Percentiles rank a stretch among this genome's conserved stretches.
phyloP scores from a whole-genome alignment of 2,888 invertebrate species.

The Eupithecia centaureata region DNA sequence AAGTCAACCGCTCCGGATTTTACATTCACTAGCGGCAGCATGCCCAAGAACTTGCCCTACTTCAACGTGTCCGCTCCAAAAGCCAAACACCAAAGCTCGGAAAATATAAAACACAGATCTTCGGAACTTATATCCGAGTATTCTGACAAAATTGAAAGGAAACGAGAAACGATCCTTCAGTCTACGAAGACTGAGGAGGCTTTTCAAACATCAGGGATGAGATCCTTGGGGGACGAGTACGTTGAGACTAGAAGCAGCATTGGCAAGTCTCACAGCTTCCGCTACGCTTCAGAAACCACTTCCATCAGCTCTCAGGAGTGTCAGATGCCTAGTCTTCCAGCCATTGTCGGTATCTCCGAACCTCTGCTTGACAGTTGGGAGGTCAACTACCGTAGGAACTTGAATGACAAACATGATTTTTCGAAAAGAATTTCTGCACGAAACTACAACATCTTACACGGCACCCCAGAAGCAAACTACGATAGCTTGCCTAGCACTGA shows the following conservation, averaged over 20 bases:
- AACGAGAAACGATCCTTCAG: constrained; percentile 63
- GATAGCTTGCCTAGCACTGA: constrained; percentile 79
- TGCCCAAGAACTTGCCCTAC: constrained; percentile 76
- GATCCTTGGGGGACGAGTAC: constrained; percentile 77
- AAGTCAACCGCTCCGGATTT: constrained; percentile 68
- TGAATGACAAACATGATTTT: constrained; percentile 72
- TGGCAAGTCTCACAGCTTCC: constrained; percentile 89
- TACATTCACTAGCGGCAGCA: constrained; percentile 72
- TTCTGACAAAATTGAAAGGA: constrained; percentile 65
- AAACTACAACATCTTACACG: constrained; percentile 69
- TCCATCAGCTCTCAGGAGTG: constrained; percentile 79
- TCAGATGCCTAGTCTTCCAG: constrained; percentile 81
- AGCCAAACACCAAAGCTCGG: constrained; percentile 73
- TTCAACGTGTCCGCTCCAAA: constrained; percentile 76
- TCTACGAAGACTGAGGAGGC: constrained; percentile 69
- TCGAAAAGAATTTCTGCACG: constrained; percentile 73
- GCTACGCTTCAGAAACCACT: constrained; percentile 82
- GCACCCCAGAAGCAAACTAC: constrained; percentile 68
- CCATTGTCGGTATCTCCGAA: constrained; percentile 80
- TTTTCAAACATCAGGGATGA: constrained; percentile 65
- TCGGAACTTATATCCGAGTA: constrained; percentile 70
- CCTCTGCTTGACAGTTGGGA: constrained; percentile 81
- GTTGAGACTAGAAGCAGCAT: constrained; percentile 83
- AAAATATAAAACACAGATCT: constrained; percentile 73
- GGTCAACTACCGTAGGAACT: constrained; percentile 77